These are phyloP conservation scores for Hedya salicella DNA, from an alignment of 2,888 invertebrate species.

Conservation along the genomic window DNA sequence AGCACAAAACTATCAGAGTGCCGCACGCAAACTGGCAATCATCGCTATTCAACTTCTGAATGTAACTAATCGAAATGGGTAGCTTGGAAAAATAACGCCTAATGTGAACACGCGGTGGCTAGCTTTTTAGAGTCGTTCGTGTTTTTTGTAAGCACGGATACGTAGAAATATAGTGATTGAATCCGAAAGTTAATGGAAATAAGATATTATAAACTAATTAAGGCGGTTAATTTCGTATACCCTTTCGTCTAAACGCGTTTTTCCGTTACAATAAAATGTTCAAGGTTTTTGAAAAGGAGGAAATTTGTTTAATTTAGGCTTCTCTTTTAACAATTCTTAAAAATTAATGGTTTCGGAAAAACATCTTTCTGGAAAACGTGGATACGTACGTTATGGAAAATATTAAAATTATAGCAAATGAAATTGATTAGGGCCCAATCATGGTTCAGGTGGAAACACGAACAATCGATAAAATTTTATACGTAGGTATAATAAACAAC, in stretches of 20 bases:
- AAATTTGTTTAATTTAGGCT: no score
- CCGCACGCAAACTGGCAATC: conserved; percentile 78
- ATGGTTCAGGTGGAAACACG: no score
- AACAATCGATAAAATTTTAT: no score
- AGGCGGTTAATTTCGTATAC: neutral
- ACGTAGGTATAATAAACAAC: neutral
- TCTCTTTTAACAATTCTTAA: no score
- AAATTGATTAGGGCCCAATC: no score
- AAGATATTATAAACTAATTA: neutral
- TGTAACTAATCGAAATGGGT: conserved; percentile 73
- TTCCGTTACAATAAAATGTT: no score
- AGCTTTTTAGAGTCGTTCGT: conserved; percentile 50
- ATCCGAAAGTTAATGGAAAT: neutral
- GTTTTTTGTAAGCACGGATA: conserved; percentile 16
- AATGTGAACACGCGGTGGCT: conserved; percentile 50
- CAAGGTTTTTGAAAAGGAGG: no score
- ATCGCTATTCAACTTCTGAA: conserved; percentile 67
- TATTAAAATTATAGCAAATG: no score
- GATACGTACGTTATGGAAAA: no score
- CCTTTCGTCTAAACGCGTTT: no score
- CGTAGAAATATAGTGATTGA: neutral
- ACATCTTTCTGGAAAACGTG: no score
- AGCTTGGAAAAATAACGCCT: conserved; percentile 51
- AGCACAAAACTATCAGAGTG: conserved; percentile 65
- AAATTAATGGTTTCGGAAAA: no score